These are phyloP conservation scores for Stomatorhinus ivindoensis DNA, from an alignment of 2,113 vertebrate species.

Conservation along the genomic window DNA sequence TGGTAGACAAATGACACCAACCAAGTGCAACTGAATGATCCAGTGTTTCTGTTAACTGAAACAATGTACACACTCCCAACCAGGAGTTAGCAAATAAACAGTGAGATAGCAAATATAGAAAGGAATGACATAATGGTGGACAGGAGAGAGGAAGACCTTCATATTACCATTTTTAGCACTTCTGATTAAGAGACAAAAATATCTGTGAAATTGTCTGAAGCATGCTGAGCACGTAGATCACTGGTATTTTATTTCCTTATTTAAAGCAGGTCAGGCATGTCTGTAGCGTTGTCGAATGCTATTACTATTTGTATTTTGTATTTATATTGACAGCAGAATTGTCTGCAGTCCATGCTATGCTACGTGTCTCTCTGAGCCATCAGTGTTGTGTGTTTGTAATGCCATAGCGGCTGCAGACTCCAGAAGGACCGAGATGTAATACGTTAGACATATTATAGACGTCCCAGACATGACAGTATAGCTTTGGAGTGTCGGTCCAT, in stretches of 20 bases:
- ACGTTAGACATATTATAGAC: background rate
- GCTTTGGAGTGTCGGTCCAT: background rate
- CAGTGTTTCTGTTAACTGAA: background rate
- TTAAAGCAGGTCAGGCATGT: background rate
- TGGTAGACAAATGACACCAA: background rate
- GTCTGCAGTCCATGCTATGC: background rate
- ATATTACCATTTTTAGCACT: background rate
- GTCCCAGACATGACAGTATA: background rate
- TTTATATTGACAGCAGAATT: background rate
- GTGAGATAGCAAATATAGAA: background rate
- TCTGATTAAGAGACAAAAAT: background rate
- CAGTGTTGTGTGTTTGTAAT: background rate
- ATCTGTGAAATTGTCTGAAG: background rate
- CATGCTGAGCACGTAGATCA: background rate
- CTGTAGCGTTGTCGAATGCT: background rate
- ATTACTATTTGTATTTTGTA: background rate
- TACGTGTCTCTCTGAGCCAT: background rate
- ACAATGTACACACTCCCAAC: background rate
- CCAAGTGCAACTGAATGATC: background rate
- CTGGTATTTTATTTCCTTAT: background rate
- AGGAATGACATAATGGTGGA: background rate
- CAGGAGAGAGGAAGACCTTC: background rate
- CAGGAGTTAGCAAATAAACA: background rate
- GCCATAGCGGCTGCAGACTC: background rate
- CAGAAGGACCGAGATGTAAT: background rate